Percentiles rank a stretch among this genome's conserved stretches.
Conservation (phyloP, 2,888 invertebrate species). For the Hecatera dysodea region DNA sequence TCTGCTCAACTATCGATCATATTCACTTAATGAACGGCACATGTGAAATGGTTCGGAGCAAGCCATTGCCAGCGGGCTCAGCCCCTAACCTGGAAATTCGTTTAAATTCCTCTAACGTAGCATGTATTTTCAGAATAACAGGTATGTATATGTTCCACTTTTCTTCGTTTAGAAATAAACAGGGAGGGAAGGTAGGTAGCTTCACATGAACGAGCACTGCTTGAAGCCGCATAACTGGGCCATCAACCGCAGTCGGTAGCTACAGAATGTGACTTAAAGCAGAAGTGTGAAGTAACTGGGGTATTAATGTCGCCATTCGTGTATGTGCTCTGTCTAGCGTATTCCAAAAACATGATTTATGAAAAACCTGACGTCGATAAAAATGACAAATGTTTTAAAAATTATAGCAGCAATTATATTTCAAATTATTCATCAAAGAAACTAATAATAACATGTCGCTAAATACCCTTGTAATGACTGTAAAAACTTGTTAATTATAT, state of each 20-base stretch:
- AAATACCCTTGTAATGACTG: slow-evolving; percentile 64
- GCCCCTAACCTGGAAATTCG: slow-evolving; percentile 42
- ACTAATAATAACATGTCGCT: slow-evolving; percentile 16
- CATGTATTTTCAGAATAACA: slow-evolving; percentile 11
- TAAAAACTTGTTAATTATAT: slow-evolving; percentile 76
- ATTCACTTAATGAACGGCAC: slow-evolving; percentile 78
- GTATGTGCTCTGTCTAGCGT: not conserved
- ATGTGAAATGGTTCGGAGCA: slow-evolving; percentile 72
- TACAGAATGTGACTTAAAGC: slow-evolving; percentile 50
- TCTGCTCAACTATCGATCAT: slow-evolving; percentile 83
- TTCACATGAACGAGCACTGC: slow-evolving; percentile 28
- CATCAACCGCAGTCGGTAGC: slow-evolving; percentile 36
- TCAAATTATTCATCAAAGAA: slow-evolving; percentile 27
- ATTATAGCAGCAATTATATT: slow-evolving; percentile 16
- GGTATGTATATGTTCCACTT: slow-evolving; percentile 15
- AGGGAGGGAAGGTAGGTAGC: slow-evolving; percentile 15
- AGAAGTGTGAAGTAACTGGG: slow-evolving; percentile 64
- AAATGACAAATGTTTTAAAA: slow-evolving; percentile 21
- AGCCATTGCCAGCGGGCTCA: slow-evolving; percentile 39
- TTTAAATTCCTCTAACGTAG: slow-evolving; percentile 36
- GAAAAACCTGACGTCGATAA: slow-evolving; percentile 13
- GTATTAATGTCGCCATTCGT: slow-evolving; percentile 14
- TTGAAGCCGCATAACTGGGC: slow-evolving; percentile 51
- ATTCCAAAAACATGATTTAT: not conserved
- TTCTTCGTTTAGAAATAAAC: slow-evolving; percentile 31